These are phyloP conservation scores for Amazona vittata DNA, from an alignment of 2,113 vertebrate genomes.

Conservation along the genomic window DNA sequence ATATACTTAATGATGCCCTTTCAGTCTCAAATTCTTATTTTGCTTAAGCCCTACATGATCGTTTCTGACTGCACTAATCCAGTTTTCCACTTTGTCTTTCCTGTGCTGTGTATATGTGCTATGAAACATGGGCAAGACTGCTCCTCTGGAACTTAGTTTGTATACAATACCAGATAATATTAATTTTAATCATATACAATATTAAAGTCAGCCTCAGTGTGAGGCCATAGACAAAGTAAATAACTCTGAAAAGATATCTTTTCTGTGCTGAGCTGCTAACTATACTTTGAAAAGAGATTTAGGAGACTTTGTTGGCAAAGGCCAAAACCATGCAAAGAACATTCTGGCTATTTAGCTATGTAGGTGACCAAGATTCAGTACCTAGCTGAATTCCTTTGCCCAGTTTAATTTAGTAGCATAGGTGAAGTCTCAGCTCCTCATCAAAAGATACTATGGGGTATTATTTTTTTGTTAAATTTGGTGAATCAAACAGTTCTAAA, in stretches of 20 bases:
- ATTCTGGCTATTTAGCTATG: neutral
- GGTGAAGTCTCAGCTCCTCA: neutral
- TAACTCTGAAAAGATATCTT: neutral
- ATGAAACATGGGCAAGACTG: neutral
- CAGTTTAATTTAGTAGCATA: neutral
- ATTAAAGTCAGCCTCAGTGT: neutral
- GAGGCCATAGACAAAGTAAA: neutral
- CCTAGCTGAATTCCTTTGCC: neutral
- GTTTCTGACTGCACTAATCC: neutral
- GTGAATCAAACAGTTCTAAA: neutral
- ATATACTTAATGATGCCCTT: neutral
- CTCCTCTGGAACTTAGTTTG: neutral
- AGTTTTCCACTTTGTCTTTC: neutral
- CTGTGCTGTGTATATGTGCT: neutral
- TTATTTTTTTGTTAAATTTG: neutral
- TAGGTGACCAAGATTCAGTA: neutral
- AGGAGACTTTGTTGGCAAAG: neutral
- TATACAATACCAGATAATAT: neutral
- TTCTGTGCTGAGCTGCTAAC: neutral
- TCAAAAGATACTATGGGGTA: fast-evolving
- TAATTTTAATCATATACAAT: neutral
- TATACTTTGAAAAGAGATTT: neutral
- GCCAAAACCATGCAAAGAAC: neutral
- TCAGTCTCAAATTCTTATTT: neutral
- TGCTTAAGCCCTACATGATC: neutral